These are phyloP conservation scores for Plebejus melissa DNA, from an alignment of 2,888 invertebrate genomes.

Conservation along the genomic window DNA sequence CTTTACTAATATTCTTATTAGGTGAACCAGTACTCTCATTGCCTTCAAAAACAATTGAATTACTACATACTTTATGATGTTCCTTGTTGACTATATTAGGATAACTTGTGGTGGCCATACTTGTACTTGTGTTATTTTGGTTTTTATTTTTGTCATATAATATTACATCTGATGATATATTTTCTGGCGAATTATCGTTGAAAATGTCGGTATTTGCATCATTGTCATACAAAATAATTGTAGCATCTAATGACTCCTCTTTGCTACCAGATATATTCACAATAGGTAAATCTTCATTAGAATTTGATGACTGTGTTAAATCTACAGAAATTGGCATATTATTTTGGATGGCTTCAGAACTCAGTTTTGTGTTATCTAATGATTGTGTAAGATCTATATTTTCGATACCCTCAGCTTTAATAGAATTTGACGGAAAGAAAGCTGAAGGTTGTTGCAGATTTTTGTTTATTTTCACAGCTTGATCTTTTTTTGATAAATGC, in stretches of 20 bases:
- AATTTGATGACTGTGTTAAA: conserved; percentile 56
- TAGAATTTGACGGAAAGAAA: not conserved
- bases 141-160: not conserved
- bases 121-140: not conserved
- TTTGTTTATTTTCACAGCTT: not conserved
- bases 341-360: not conserved
- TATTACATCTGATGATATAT: not conserved
- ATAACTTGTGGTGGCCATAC: not conserved
- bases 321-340: conserved; percentile 42
- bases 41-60: not conserved
- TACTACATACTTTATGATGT: not conserved
- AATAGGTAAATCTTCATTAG: conserved; percentile 51
- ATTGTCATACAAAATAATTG: conserved; percentile 40
- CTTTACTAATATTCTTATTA: not conserved
- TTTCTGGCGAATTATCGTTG: conserved; percentile 36
- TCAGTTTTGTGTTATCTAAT: not conserved
- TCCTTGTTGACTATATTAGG: not conserved
- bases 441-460: not conserved
- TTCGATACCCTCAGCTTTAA: not conserved
- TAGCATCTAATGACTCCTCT: conserved; percentile 45
- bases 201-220: conserved; percentile 33
- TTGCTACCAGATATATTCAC: conserved; percentile 44
- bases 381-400: conserved; percentile 25
- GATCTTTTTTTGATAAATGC: not conserved
- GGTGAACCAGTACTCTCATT: not conserved